phyloP scores from a whole-genome alignment of 2,797 vertebrate species.

The Mallotus villosus region DNA sequence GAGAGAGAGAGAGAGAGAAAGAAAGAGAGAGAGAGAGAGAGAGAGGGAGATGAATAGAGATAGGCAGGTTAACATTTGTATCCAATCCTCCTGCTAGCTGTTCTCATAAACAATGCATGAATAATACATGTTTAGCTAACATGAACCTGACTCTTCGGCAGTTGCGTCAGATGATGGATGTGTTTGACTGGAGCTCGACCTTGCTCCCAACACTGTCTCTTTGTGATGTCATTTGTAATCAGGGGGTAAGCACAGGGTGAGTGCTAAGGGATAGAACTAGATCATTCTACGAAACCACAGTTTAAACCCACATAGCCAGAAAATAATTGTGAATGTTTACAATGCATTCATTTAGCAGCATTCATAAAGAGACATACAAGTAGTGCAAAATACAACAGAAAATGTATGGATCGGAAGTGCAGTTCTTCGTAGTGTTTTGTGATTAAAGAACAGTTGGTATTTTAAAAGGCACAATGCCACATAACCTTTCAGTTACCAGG shows the following conservation, averaged over 20 bases:
- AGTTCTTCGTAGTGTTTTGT: too few relatives aligned
- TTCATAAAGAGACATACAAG: too few relatives aligned
- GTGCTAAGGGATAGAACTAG: not conserved
- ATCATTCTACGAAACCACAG: not conserved
- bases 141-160: constrained; percentile 49
- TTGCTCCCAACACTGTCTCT: constrained; percentile 46
- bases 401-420: too few relatives aligned
- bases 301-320: not conserved
- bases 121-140: constrained; percentile 58
- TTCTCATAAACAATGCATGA: constrained; percentile 50
- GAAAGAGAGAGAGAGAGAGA: constrained; percentile 27
- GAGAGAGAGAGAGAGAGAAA: constrained; percentile 33
- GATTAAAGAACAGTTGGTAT: too few relatives aligned
- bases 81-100: constrained; percentile 51
- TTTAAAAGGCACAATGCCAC: too few relatives aligned
- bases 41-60: constrained; percentile 32
- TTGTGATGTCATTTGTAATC: constrained; percentile 24
- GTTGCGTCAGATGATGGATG: constrained; percentile 61
- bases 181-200: constrained; percentile 57
- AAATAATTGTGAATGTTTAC: too few relatives aligned
- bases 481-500: too few relatives aligned
- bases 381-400: too few relatives aligned
- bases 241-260: constrained; percentile 31
- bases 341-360: too few relatives aligned
- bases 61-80: constrained; percentile 65